phyloP scores from a whole-genome alignment of 2,888 invertebrate genomes.

The Synanthedon formicaeformis region DNA sequence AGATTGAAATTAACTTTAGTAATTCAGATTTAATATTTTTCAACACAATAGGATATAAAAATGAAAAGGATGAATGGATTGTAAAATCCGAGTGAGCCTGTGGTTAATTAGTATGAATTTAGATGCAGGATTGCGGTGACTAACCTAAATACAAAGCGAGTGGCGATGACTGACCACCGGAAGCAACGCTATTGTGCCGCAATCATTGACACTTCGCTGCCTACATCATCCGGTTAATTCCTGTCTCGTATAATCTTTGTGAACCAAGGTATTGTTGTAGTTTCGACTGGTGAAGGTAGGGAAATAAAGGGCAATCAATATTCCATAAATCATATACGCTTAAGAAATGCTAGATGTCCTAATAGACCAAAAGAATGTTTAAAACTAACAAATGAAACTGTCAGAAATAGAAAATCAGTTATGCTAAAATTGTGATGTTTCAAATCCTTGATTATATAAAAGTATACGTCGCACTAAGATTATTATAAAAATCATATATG shows the following conservation, averaged over 20 bases:
- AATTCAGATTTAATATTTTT: too few species aligned
- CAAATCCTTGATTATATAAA: too few species aligned
- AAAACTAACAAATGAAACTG: too few species aligned
- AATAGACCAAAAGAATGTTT: background rate
- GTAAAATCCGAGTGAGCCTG: too few species aligned
- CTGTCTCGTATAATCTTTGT: slow-evolving; percentile 25
- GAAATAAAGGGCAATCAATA: too few species aligned
- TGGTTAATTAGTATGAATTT: slow-evolving; percentile 61
- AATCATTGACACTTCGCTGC: slow-evolving; percentile 66
- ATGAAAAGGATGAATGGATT: too few species aligned
- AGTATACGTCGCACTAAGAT: too few species aligned
- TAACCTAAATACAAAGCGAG: slow-evolving; percentile 68
- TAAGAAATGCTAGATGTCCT: background rate
- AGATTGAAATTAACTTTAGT: too few species aligned
- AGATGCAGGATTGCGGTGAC: slow-evolving; percentile 62
- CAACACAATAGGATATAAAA: too few species aligned
- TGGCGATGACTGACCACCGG: slow-evolving; percentile 44
- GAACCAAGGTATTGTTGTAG: too few species aligned
- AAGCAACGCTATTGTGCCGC: slow-evolving; percentile 62
- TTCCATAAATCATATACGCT: background rate
- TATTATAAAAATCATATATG: background rate
- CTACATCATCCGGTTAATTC: slow-evolving; percentile 58
- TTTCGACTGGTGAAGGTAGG: slow-evolving; percentile 3
- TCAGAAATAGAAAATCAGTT: too few species aligned
- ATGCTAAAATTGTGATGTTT: too few species aligned